Base-by-base conservation (phyloP, 2,113 vertebrate genomes). In the Petroica traversi region DNA sequence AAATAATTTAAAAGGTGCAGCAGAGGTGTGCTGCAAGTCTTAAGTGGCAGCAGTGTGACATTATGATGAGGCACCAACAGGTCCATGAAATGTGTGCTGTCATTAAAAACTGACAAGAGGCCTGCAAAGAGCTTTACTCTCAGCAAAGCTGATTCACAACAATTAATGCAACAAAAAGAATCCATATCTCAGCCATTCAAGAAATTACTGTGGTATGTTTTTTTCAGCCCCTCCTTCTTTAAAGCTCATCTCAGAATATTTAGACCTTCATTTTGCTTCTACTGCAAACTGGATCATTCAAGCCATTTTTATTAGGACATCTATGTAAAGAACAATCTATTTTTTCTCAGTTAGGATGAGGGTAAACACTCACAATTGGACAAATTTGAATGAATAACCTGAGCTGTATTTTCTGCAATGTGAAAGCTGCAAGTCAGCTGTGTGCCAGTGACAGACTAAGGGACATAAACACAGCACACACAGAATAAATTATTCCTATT, bases 71-170 rank as follows among this genome's bases (percentile, higher is more conserved):
- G 25, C 14, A 78, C 11, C 23, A 34, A 18, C 9, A 59, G 23
- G 7, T 51, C 0, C 0, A 11, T 34, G 38, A 7, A 36, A 75
- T 12, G 19, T 14, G 2, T 2, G 0, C 19, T 78, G 19, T 29
- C 17, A 33, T 64, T 40, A 68, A 62, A 46, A 43, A 17, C 4
- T 74, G 49, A 12, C 7, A 36, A 55, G 14, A 17, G 3, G 1
- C 4, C 20, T 80, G 51, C 11, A 5, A 6, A 66, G 24, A 62
- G 12, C 12, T 57, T 57, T 61, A 36, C 26, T 52, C 31, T 31
- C 11, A 54, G 17, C 24, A 46, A 55, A 57, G 17, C 19, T 79
- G 49, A n/a, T 76, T 83, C 28, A 52, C 8, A 40, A 12, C 17
- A 16, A 43, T 40, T 69, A 43, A 34, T 45, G 9, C 5, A 46